phyloP scores from a whole-genome alignment of 2,888 invertebrate species.

The Gari tellinella region DNA sequence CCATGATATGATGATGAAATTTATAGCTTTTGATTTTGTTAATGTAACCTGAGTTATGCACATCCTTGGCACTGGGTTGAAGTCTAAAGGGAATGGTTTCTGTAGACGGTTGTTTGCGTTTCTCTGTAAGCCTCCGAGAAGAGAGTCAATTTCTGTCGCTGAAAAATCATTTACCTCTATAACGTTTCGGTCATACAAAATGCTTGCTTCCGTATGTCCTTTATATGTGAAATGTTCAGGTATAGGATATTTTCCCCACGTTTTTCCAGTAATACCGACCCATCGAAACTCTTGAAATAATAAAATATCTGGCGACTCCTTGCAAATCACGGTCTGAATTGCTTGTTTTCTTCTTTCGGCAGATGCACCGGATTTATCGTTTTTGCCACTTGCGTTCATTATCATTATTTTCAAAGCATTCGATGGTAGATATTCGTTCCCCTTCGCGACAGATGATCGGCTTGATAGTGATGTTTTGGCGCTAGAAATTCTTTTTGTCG shows the following conservation, averaged over 20 bases:
- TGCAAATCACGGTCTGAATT: constrained; percentile 23
- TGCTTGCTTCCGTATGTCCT: constrained; percentile 37
- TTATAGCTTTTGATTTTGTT: constrained; percentile 3
- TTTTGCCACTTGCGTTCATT: constrained; percentile 40
- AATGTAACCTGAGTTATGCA: constrained; percentile 15
- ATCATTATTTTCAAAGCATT: constrained; percentile 13
- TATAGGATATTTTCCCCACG: constrained; percentile 27
- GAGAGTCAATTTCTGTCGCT: constrained; percentile 9
- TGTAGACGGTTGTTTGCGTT: constrained; percentile 23
- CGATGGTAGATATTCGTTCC: no score
- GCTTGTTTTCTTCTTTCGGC: constrained; percentile 28
- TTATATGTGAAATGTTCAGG: constrained; percentile 34
- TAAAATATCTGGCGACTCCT: constrained; percentile 24
- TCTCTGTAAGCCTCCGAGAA: constrained; percentile 32
- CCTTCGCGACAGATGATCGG: no score
- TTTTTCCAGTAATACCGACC: constrained; percentile 31
- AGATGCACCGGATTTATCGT: constrained; percentile 9
- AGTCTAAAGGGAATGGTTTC: constrained; percentile 29
- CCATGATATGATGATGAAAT: constrained; percentile 50
- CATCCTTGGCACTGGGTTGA: constrained; percentile 39
- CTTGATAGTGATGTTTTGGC: no score
- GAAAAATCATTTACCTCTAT: constrained; percentile 13
- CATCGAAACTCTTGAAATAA: constrained; percentile 50
- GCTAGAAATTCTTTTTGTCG: no score
- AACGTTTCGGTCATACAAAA: constrained; percentile 22